Percentiles rank a stretch among this genome's conserved stretches.
These are phyloP conservation scores for Parauchenoglanis punctatus DNA, from an alignment of 2,797 vertebrate genomes.

Conservation along the genomic window DNA sequence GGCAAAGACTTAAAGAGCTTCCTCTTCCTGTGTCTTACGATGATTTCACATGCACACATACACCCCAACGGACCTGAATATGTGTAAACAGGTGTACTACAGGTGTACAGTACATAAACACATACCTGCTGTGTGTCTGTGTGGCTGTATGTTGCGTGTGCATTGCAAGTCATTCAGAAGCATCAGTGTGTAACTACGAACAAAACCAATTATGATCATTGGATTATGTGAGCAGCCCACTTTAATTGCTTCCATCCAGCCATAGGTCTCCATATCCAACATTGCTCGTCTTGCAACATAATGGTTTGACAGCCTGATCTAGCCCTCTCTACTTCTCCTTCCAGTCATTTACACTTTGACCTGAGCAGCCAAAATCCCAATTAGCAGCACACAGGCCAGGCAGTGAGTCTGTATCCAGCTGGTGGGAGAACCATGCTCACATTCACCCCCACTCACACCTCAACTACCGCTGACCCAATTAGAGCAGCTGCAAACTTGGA, in stretches of 20 bases:
- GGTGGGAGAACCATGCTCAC: conserved; percentile 25
- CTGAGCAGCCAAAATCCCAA: conserved; percentile 44
- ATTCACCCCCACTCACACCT: conserved; percentile 40
- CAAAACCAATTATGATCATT: conserved; percentile 34
- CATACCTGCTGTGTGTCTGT: neutral
- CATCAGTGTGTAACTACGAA: neutral
- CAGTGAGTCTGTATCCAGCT: conserved; percentile 39
- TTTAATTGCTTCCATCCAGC: conserved; percentile 49
- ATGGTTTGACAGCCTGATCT: conserved; percentile 29
- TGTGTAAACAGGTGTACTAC: neutral
- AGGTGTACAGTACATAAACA: neutral
- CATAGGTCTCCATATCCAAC: conserved; percentile 19
- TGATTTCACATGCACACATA: neutral
- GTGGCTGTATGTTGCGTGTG: neutral
- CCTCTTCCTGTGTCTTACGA: conserved; percentile 21
- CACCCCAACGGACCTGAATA: neutral
- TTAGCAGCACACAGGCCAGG: conserved; percentile 41
- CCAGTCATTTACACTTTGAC: conserved; percentile 51
- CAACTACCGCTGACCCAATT: conserved; percentile 24
- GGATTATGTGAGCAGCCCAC: conserved; percentile 24
- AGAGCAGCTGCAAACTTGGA: conserved; percentile 32
- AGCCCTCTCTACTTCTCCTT: conserved; percentile 42
- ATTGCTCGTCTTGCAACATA: conserved; percentile 23
- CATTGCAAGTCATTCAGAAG: neutral
- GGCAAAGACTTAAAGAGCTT: conserved; percentile 40